phyloP scores from a whole-genome alignment of 1,140 invertebrate genomes.

The Laodelphax striatellus region DNA sequence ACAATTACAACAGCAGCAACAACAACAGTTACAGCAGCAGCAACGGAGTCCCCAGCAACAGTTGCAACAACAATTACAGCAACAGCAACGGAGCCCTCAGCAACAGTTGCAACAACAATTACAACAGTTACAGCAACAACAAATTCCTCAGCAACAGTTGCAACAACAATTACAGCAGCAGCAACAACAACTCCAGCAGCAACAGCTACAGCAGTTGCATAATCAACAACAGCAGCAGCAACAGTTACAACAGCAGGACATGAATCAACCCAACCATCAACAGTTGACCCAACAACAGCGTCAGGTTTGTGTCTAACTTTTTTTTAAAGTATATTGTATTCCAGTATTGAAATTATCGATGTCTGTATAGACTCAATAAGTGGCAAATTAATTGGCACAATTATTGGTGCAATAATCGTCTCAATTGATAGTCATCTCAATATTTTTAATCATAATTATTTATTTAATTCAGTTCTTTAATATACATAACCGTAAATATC shows the following conservation, averaged over 20 bases:
- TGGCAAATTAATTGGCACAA: too few relatives aligned
- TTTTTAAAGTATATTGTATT: too few relatives aligned
- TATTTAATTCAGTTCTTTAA: too few relatives aligned
- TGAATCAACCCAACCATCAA: conserved; percentile 21
- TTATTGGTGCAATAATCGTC: too few relatives aligned
- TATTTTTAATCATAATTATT: too few relatives aligned
- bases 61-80: conserved; percentile 15
- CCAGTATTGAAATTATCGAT: too few relatives aligned
- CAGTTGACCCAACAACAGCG: conserved; percentile 14
- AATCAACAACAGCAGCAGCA: conserved; percentile 14
- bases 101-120: conserved; percentile 11
- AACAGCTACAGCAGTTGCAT: conserved; percentile 22
- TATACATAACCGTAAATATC: too few relatives aligned
- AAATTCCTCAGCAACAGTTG: conserved; percentile 1
- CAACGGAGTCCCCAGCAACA: conserved; percentile 12
- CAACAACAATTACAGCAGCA: conserved; percentile 13
- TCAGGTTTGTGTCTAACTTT: not conserved
- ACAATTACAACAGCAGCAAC: not conserved
- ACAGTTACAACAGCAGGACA: conserved; percentile 9
- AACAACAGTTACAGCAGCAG: not conserved
- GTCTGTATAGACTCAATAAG: too few relatives aligned
- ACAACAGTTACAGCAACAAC: not conserved
- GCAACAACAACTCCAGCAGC: conserved; percentile 12
- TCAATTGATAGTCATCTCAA: too few relatives aligned
- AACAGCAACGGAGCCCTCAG: conserved; percentile 22